Conservation (phyloP, 2,113 vertebrate genomes). For the Gopherus evgoodei region DNA sequence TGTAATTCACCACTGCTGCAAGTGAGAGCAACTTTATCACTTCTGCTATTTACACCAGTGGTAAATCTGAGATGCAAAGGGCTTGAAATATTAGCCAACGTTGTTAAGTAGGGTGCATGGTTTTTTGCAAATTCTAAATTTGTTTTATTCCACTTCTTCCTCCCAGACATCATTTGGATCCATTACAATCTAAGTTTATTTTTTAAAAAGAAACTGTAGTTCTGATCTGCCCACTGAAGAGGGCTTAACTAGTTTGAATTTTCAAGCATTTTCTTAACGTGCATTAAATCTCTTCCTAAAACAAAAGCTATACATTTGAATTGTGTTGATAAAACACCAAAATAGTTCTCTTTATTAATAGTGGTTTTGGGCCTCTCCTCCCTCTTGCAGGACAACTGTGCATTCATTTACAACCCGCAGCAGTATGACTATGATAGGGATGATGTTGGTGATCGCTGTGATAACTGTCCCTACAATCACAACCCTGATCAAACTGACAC, state of each 20-base stretch:
- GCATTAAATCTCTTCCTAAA: background rate
- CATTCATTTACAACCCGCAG: conserved; percentile 93
- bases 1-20: background rate
- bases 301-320: background rate
- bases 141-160: background rate
- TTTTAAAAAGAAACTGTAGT: background rate
- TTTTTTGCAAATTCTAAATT: background rate
- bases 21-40: background rate
- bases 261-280: background rate
- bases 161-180: background rate
- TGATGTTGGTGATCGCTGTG: conserved; percentile 94
- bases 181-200: background rate
- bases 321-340: background rate
- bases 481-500: conserved; percentile 97
- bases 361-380: background rate
- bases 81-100: background rate
- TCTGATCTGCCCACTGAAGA: background rate
- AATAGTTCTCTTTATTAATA: background rate
- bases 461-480: conserved; percentile 96
- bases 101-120: background rate
- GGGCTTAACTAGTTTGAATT: background rate
- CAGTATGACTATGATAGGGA: conserved; percentile 97
- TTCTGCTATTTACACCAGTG: background rate
- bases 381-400: conserved; percentile 93
- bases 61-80: background rate